These are phyloP conservation scores for Drosophila kohkoa DNA, from an alignment of 1,140 invertebrate species.

Conservation along the genomic window DNA sequence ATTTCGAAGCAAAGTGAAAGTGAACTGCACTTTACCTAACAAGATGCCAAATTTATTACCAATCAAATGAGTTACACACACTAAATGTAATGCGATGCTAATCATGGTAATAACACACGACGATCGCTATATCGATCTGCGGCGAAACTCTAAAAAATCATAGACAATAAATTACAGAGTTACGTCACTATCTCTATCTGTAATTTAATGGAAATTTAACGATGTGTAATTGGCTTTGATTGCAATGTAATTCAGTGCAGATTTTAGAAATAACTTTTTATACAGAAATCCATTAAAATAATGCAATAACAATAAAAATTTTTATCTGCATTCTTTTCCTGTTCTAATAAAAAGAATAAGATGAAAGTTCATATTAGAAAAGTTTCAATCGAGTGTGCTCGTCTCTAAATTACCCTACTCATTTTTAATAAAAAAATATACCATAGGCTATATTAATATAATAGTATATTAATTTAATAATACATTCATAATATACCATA, in stretches of 20 bases:
- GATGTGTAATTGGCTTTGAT: neutral
- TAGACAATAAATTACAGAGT: slow-evolving; percentile 29
- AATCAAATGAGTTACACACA: slow-evolving; percentile 37
- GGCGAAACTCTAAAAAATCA: neutral
- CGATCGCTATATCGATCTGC: slow-evolving; percentile 45
- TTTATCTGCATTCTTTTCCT: no score
- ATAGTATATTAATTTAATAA: no score
- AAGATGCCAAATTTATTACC: slow-evolving; percentile 55
- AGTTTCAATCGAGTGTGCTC: no score
- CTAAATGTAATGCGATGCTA: slow-evolving; percentile 49
- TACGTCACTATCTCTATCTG: neutral
- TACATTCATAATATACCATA: no score
- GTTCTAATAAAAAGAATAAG: no score
- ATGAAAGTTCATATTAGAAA: no score
- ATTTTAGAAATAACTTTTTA: neutral
- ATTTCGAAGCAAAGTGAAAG: slow-evolving; percentile 63
- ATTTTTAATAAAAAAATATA: no score
- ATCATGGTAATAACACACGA: slow-evolving; percentile 60
- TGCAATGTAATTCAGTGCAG: neutral
- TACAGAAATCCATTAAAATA: no score
- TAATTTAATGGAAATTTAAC: slow-evolving; percentile 13
- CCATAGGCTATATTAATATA: no score
- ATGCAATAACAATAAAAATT: no score
- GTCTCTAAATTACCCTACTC: no score
- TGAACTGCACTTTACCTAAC: slow-evolving; percentile 31